Percentiles rank a stretch among this genome's conserved stretches.
phyloP scores from a whole-genome alignment of 2,888 invertebrate genomes.

The Harpalus rufipes region DNA sequence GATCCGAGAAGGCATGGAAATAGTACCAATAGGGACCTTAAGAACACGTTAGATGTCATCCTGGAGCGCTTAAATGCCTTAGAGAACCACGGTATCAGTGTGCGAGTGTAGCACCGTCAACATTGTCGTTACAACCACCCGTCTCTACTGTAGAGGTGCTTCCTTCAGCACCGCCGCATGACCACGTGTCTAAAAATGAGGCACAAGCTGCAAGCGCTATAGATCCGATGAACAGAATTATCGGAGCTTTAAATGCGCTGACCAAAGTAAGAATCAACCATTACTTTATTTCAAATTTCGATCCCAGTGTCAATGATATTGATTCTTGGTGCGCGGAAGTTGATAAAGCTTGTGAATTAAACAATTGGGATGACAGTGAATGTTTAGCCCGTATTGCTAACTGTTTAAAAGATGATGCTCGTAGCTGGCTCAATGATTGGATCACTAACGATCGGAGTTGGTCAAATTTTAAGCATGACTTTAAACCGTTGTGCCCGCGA shows the following conservation, averaged over 20 bases:
- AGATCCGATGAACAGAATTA: neutral
- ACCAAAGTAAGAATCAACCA: neutral
- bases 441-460: neutral
- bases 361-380: neutral
- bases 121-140: neutral
- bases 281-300: constrained; percentile 10
- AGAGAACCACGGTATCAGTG: neutral
- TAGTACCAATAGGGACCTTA: too few species aligned
- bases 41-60: neutral
- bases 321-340: neutral
- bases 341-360: constrained; percentile 6
- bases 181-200: neutral
- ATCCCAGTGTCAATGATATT: neutral
- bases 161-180: neutral
- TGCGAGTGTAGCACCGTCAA: neutral
- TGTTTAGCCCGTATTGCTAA: neutral
- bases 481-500: neutral
- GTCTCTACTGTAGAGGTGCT: neutral
- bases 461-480: neutral
- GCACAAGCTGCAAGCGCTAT: neutral
- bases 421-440: constrained; percentile 8
- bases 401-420: neutral
- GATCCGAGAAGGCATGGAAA: too few species aligned
- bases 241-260: neutral
- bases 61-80: neutral